Conservation (phyloP, 2,888 invertebrate species). For the Aphodius granarius region DNA sequence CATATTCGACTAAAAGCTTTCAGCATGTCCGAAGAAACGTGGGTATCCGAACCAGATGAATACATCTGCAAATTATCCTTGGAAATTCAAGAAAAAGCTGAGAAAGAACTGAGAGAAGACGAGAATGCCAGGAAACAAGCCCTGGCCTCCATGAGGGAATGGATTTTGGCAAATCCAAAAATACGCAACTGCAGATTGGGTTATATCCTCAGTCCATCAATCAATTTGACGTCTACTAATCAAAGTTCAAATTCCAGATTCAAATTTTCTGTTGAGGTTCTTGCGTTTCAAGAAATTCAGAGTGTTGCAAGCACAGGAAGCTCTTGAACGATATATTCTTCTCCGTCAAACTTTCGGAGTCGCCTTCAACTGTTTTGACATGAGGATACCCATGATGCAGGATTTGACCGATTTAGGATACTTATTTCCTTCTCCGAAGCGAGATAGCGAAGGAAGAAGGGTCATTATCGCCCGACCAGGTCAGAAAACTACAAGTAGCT, state of each 20-base stretch:
- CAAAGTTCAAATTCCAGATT: constrained; percentile 56
- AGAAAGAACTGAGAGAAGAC: constrained; percentile 71
- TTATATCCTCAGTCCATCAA: constrained; percentile 45
- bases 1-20: neutral
- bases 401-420: constrained; percentile 74
- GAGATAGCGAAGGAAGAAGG: constrained; percentile 72
- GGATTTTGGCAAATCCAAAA: constrained; percentile 72
- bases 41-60: constrained; percentile 65
- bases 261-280: constrained; percentile 72
- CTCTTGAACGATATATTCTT: constrained; percentile 75
- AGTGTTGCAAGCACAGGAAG: constrained; percentile 76
- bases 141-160: constrained; percentile 66
- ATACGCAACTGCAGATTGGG: constrained; percentile 70
- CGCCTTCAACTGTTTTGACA: constrained; percentile 73
- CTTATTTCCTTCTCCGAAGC: constrained; percentile 76
- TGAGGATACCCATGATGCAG: constrained; percentile 68
- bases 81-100: constrained; percentile 66
- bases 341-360: constrained; percentile 77
- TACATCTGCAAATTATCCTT: constrained; percentile 64
- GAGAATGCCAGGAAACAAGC: constrained; percentile 65
- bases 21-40: constrained; percentile 47
- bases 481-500: no score
- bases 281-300: constrained; percentile 81
- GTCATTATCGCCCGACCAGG: constrained; percentile 78
- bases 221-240: constrained; percentile 2